phyloP scores from a whole-genome alignment of 2,888 invertebrate genomes.

The Prostheceraeus crozeri region DNA sequence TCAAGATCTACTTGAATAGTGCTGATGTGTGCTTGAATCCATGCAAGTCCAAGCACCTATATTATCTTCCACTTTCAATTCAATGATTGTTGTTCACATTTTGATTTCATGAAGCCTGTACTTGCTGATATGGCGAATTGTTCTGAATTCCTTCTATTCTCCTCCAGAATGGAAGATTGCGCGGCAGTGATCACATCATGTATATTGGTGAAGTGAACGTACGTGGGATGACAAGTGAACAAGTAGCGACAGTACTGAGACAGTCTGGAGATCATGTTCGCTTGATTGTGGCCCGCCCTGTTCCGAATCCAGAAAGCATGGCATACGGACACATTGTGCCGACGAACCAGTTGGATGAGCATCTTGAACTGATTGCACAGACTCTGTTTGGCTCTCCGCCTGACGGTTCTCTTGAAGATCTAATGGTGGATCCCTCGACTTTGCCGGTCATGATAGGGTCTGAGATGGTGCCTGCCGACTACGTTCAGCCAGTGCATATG shows the following conservation, averaged over 20 bases:
- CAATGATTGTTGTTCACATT: too few relatives aligned
- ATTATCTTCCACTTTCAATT: too few relatives aligned
- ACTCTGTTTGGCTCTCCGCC: slow-evolving; percentile 25
- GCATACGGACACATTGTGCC: slow-evolving; percentile 9
- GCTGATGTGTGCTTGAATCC: too few relatives aligned
- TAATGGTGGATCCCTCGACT: not conserved
- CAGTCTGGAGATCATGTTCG: slow-evolving; percentile 90
- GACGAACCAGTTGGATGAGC: slow-evolving; percentile 24
- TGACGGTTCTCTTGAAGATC: not conserved
- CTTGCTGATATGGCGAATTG: too few relatives aligned
- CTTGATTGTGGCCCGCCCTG: slow-evolving; percentile 75
- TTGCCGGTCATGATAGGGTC: not conserved
- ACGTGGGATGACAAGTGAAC: slow-evolving; percentile 87
- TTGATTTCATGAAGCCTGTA: too few relatives aligned
- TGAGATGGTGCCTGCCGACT: not conserved
- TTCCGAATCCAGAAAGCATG: slow-evolving; percentile 43
- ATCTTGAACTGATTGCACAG: slow-evolving; percentile 21
- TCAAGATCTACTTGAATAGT: too few relatives aligned
- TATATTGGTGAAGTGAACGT: slow-evolving; percentile 79
- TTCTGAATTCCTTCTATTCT: too few relatives aligned
- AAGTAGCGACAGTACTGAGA: slow-evolving; percentile 82
- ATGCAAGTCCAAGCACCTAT: too few relatives aligned
- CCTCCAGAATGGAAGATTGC: slow-evolving; percentile 76
- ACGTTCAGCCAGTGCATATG: too few relatives aligned
- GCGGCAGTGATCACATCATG: slow-evolving; percentile 93